phyloP scores from a whole-genome alignment of 1,140 invertebrate species.

The Ceratitis capitata region DNA sequence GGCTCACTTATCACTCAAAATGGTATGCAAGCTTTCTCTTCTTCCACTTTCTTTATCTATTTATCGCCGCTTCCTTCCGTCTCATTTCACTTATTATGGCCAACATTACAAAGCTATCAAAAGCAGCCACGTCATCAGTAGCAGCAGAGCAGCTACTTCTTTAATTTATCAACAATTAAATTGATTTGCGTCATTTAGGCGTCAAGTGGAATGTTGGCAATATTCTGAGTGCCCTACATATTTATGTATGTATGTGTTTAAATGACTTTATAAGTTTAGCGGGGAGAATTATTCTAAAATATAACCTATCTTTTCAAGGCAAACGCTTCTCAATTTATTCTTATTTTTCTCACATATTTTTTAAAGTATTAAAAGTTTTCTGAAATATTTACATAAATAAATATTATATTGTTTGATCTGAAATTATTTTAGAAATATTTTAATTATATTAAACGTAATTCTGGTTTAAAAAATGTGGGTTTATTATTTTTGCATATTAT shows the following conservation, averaged over 20 bases:
- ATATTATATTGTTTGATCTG: too few relatives aligned
- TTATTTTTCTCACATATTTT: too few relatives aligned
- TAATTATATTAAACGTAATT: too few relatives aligned
- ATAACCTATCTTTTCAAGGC: too few relatives aligned
- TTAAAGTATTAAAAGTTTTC: too few relatives aligned
- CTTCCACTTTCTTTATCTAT: background rate
- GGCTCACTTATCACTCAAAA: background rate
- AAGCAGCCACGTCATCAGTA: background rate
- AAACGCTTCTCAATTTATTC: too few relatives aligned
- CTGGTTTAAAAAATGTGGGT: too few relatives aligned
- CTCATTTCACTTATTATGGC: background rate
- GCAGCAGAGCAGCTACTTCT: background rate
- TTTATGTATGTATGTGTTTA: background rate
- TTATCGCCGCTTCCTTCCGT: background rate
- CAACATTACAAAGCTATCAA: conserved; percentile 29
- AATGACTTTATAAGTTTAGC: too few relatives aligned
- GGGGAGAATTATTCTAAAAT: too few relatives aligned
- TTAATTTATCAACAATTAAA: conserved; percentile 34
- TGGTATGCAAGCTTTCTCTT: background rate
- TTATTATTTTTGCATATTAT: too few relatives aligned
- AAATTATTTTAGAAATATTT: too few relatives aligned
- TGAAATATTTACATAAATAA: too few relatives aligned
- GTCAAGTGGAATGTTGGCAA: background rate
- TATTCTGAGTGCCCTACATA: background rate
- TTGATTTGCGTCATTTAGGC: conserved; percentile 33